phyloP scores from a whole-genome alignment of 1,140 invertebrate genomes.

The Euwallacea similis region DNA sequence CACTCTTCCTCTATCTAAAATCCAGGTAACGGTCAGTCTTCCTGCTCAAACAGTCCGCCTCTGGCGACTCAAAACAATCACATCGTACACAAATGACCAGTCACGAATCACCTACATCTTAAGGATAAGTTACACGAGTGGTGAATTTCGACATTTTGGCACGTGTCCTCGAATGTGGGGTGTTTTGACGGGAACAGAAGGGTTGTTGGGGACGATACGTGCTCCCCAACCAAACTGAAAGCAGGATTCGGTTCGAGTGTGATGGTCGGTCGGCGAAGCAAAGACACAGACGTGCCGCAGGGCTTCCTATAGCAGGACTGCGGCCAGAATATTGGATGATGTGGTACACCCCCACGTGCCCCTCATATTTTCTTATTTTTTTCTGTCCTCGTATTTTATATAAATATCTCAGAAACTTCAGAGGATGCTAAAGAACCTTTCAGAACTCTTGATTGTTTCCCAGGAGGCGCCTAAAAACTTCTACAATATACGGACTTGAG shows the following conservation, averaged over 20 bases:
- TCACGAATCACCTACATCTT: not conserved
- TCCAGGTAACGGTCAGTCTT: not conserved
- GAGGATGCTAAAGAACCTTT: too few species aligned
- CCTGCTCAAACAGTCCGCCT: not conserved
- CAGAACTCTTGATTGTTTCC: too few species aligned
- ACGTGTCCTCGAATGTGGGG: conserved; percentile 28
- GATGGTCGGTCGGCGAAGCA: conserved; percentile 31
- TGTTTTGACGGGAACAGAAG: conserved; percentile 32
- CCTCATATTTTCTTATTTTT: too few species aligned
- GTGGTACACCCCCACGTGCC: too few species aligned
- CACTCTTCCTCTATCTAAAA: conserved; percentile 4
- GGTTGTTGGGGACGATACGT: conserved; percentile 23
- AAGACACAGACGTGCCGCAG: conserved; percentile 32
- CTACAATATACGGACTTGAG: too few species aligned
- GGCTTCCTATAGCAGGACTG: conserved; percentile 25
- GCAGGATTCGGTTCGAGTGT: conserved; percentile 25
- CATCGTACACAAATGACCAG: conserved; percentile 9
- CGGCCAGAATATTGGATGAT: conserved; percentile 7
- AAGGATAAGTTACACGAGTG: conserved; percentile 7
- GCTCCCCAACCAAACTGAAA: conserved; percentile 26
- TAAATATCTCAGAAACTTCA: too few species aligned
- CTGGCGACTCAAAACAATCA: conserved; percentile 7
- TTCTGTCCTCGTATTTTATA: too few species aligned
- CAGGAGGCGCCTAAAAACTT: too few species aligned
- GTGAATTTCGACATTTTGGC: conserved; percentile 31